phyloP scores from a whole-genome alignment of 2,113 vertebrate species.

The Podiceps cristatus region DNA sequence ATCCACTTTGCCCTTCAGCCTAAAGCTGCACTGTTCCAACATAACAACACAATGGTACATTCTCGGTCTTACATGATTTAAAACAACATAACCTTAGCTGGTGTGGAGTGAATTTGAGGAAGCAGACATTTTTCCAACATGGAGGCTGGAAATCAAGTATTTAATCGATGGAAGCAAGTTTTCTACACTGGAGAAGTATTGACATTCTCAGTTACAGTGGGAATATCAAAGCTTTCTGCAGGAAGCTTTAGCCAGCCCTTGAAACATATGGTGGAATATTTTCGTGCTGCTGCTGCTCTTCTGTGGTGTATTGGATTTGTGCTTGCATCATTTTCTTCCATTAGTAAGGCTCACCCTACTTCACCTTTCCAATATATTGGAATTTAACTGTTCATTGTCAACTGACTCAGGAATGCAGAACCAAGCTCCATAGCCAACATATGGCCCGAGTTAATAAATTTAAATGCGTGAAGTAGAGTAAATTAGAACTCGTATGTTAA shows the following conservation, averaged over 20 bases:
- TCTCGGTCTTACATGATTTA: not conserved
- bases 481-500: slow-evolving; percentile 75
- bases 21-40: not conserved
- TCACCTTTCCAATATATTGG: slow-evolving; percentile 76
- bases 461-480: slow-evolving; percentile 73
- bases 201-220: slow-evolving; percentile 58
- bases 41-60: fast-evolving
- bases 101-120: not conserved
- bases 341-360: slow-evolving; percentile 76
- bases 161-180: slow-evolving; percentile 45
- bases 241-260: slow-evolving; percentile 27
- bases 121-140: not conserved
- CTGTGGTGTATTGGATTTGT: slow-evolving; percentile 69
- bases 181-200: slow-evolving; percentile 50
- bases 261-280: slow-evolving; percentile 69
- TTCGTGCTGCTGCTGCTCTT: slow-evolving; percentile 43
- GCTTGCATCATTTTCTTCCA: slow-evolving; percentile 72
- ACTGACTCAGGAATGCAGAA: slow-evolving; percentile 74
- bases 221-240: slow-evolving; percentile 59
- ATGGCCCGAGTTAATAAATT: slow-evolving; percentile 74
- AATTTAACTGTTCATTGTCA: slow-evolving; percentile 74
- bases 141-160: slow-evolving; percentile 45
- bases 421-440: slow-evolving; percentile 31
- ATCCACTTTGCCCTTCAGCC: not conserved
- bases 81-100: not conserved